A percentile compares a stretch with the other conserved stretches of the same genome.
Conservation (phyloP, 2,888 invertebrate species). For the Pachydiplax longipennis region DNA sequence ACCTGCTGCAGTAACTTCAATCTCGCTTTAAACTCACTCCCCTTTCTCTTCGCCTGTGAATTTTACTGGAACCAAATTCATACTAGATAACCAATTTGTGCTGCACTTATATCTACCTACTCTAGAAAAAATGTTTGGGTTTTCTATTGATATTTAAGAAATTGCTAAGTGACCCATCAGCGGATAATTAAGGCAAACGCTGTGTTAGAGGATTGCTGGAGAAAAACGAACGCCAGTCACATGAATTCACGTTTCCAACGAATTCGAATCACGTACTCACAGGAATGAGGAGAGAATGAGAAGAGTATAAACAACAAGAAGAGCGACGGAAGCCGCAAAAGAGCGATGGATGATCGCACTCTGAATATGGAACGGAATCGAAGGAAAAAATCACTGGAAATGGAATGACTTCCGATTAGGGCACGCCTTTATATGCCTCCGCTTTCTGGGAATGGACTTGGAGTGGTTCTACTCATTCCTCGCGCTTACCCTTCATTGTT, state of each 20-base stretch:
- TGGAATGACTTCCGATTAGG: not conserved
- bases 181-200: not conserved
- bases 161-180: not conserved
- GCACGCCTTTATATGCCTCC: not conserved
- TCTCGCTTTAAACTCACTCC: too few relatives aligned
- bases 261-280: not conserved
- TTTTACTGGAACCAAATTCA: too few relatives aligned
- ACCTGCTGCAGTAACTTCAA: too few relatives aligned
- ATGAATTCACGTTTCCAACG: not conserved
- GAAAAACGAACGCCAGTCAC: not conserved
- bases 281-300: not conserved
- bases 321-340: not conserved
- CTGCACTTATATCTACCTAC: too few relatives aligned
- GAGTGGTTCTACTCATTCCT: too few relatives aligned
- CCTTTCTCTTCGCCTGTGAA: too few relatives aligned
- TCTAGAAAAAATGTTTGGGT: too few relatives aligned
- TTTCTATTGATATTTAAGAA: not conserved
- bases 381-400: not conserved
- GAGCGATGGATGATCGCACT: not conserved
- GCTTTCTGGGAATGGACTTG: too few relatives aligned
- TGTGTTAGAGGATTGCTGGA: not conserved
- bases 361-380: not conserved
- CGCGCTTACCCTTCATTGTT: not conserved
- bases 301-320: not conserved
- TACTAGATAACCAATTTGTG: too few relatives aligned